Base-by-base conservation (phyloP, 2,888 invertebrate genomes). In the Azorinus chamasolen region DNA sequence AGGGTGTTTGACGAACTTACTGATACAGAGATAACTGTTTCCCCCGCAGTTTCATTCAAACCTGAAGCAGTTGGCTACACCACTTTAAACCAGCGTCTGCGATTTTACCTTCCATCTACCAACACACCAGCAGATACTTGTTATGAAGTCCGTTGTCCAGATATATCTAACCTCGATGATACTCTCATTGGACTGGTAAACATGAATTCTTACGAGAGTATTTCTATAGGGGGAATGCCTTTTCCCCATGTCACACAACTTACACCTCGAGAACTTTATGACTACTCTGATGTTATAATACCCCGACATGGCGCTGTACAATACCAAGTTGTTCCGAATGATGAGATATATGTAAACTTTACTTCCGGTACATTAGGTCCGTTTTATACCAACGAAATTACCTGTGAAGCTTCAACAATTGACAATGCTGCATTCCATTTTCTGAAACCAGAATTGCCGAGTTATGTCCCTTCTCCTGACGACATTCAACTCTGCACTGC, bases 401-500 rank as follows among this genome's bases (percentile, higher is more conserved):
- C 20, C 2, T 73, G 73, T 32, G 41, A 62, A 39, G 45, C 14
- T 22, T 66, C 73, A 10, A 37, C 25, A 5, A 46, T 51, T 1
- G 37, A 24, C 5, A 18, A 62, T 12, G 57, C 73, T 14, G 50
- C 62, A 3, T 51, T 73, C 22, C 66, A 73, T 39, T 73, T 73
- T 43, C 41, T 32, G 4, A 68, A 66, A 10, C 62, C 57, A 1
- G 25, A n/a, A 12, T 45, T 50, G 3, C 73, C 73, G 10, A 66
- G 51, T 12, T 68, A 68, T 20, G 55, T 39, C 2, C 57, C 55
- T 0, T 39, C 32, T 22, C 66, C 61, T 12, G 55, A 41, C n/a
- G 58, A 43, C 43, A 27, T 32, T 14, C 39, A 73, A 12, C n/a
- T 68, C 16, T 73, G 73, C 45, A 73, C 66, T 1, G 73, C 73